Evolutionary conservation across 2,113 vertebrate genomes (phyloP).

Genomic region (Megaleporinus macrocephalus): DNA sequence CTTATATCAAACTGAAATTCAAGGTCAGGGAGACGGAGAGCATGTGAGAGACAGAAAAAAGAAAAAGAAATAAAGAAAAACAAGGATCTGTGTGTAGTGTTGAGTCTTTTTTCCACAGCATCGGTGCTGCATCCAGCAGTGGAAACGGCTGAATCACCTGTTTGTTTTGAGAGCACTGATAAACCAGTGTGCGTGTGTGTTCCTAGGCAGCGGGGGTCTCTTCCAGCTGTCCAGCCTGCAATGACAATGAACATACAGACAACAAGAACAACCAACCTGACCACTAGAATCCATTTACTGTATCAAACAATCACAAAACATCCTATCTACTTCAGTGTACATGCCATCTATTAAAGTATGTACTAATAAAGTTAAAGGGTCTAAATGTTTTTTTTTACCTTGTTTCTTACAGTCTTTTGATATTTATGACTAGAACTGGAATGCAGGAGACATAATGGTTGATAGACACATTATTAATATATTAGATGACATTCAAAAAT

Average conservation of each 20-base stretch:
- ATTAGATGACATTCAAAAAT: too few species aligned
- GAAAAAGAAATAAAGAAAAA: background rate
- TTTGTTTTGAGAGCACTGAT: constrained; percentile 44
- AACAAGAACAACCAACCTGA: constrained; percentile 38
- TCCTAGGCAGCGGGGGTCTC: constrained; percentile 12
- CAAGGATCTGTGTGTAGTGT: constrained; percentile 39
- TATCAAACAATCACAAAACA: too few species aligned
- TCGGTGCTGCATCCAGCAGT: background rate
- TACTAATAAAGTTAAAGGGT: too few species aligned
- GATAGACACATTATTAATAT: too few species aligned
- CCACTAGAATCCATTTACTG: background rate
- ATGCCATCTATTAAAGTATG: too few species aligned
- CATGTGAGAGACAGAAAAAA: background rate
- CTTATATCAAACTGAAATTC: constrained; percentile 17
- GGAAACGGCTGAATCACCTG: constrained; percentile 50
- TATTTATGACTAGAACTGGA: too few species aligned
- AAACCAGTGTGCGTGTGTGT: background rate
- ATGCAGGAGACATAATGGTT: too few species aligned
- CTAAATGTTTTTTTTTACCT: too few species aligned
- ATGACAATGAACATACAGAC: background rate
- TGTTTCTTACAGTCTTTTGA: too few species aligned
- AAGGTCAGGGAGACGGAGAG: constrained; percentile 25
- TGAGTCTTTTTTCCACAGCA: background rate
- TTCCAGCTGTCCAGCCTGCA: background rate
- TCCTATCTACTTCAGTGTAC: too few species aligned